Conservation (phyloP, 2,797 vertebrate species). For the Lacerta bilineata region DNA sequence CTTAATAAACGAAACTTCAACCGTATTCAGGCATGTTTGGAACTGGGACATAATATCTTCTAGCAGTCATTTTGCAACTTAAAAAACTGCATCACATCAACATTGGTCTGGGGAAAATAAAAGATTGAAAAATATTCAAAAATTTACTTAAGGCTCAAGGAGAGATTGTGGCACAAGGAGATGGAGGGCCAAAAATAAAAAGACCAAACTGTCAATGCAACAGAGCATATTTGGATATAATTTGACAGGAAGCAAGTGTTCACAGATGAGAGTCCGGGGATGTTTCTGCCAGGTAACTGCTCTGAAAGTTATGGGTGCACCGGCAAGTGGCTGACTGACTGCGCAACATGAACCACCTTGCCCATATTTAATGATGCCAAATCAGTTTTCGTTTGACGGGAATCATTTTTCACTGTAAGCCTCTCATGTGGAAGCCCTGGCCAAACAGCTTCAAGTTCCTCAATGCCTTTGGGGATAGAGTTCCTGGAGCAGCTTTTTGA, state of each 20-base stretch:
- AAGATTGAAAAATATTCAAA: background rate
- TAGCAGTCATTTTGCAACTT: conserved; percentile 46
- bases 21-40: conserved; percentile 54
- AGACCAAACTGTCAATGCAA: conserved; percentile 18
- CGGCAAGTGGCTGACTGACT: conserved; percentile 56
- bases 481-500: conserved; percentile 78
- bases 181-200: conserved; percentile 19
- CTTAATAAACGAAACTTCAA: conserved; percentile 55
- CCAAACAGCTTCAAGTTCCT: conserved; percentile 80
- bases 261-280: conserved; percentile 57
- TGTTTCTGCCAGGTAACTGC: conserved; percentile 59
- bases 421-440: conserved; percentile 70
- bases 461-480: conserved; percentile 73
- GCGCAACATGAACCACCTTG: conserved; percentile 43
- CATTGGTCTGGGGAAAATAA: background rate
- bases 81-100: background rate
- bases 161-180: conserved; percentile 40
- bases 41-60: conserved; percentile 63
- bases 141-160: conserved; percentile 15
- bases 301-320: conserved; percentile 53
- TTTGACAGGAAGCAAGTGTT: conserved; percentile 61
- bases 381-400: conserved; percentile 78
- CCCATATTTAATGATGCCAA: conserved; percentile 70
- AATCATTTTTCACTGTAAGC: conserved; percentile 78
- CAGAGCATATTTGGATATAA: conserved; percentile 49